phyloP scores from a whole-genome alignment of 2,888 invertebrate species.

The Caenorhabditis uteleia region DNA sequence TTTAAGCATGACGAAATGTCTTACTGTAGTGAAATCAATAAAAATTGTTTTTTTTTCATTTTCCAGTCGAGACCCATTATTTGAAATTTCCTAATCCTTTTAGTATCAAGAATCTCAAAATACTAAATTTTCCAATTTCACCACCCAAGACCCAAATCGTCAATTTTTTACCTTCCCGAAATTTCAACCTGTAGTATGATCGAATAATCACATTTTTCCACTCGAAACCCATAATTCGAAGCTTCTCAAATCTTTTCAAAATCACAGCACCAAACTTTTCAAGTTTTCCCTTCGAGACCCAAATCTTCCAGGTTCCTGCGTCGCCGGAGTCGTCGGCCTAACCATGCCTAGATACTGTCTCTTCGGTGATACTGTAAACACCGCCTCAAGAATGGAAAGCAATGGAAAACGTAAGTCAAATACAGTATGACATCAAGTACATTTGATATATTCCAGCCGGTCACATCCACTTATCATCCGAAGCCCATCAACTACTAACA shows the following conservation, averaged over 20 bases:
- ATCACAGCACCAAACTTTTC: neutral
- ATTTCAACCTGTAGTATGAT: too few species aligned
- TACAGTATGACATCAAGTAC: neutral
- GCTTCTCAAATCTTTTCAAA: neutral
- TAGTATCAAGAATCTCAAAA: too few species aligned
- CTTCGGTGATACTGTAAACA: conserved; percentile 61
- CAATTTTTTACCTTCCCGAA: too few species aligned
- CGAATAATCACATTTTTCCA: too few species aligned
- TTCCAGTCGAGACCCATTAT: too few species aligned
- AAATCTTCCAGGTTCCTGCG: conserved; percentile 58
- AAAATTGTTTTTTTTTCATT: too few species aligned
- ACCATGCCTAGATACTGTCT: conserved; percentile 61
- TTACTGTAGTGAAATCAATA: too few species aligned
- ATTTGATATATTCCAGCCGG: conserved; percentile 39
- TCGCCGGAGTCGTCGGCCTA: conserved; percentile 57
- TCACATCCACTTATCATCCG: conserved; percentile 50
- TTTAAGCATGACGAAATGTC: too few species aligned
- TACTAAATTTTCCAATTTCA: too few species aligned
- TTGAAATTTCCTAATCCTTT: too few species aligned
- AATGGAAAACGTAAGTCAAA: conserved; percentile 44
- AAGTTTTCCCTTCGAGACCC: conserved; percentile 3
- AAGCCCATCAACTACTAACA: conserved; percentile 42
- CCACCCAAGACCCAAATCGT: too few species aligned
- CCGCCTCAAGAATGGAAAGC: conserved; percentile 59
- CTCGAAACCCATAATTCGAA: too few species aligned